Evolutionary conservation across 1,140 invertebrate genomes (phyloP), one percentile per base, ranked within the genome.

Genomic region (Reticulitermes speratus): DNA sequence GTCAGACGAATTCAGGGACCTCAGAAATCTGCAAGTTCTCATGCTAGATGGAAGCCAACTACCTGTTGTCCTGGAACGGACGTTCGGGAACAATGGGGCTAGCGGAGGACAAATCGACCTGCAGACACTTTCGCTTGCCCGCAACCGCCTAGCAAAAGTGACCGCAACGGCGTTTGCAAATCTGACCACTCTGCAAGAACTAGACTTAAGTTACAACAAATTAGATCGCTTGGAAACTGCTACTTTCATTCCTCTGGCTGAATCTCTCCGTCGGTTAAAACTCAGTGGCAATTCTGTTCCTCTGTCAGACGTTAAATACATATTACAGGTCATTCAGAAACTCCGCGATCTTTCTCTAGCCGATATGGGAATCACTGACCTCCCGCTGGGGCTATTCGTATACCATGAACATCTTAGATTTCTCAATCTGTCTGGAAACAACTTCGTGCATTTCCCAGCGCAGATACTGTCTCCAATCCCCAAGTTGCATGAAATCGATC

Each of bases 131-230:
- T 91, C 91, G 52, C 90, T 97, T 69, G 93, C 95, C 44, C 93
- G 94, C 87, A 97, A 97, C 90, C 92, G 95, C 84, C 91, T 97
- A 84, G 95, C 94, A 32, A 94, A 95, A 89, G 91, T 96, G 87
- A 94, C 95, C 59, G 92, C 94, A 44, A 92, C 93, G 85, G 94
- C 95, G 65, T 95, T 96, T 88, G 91, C 92, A 84, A 95, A 96
- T 90, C 91, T 95, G 85, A 94, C 94, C 9, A 92, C 93, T 86
- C 91, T 95, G 59, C 90, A 92, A 82, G 93, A 94, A 87, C 89
- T 96, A 86, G 95, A 96, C 89, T 91, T 96, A 48, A 94, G 95
- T 85, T 94, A 95, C 89, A 96, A 96, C 89, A 95, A 95, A 90
- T 91, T 96, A 84, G 93, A 94, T 87, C 92, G 92, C 30, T 91